These are phyloP conservation scores for Acrobasis repandana DNA, from an alignment of 2,888 invertebrate species.

Conservation along the genomic window DNA sequence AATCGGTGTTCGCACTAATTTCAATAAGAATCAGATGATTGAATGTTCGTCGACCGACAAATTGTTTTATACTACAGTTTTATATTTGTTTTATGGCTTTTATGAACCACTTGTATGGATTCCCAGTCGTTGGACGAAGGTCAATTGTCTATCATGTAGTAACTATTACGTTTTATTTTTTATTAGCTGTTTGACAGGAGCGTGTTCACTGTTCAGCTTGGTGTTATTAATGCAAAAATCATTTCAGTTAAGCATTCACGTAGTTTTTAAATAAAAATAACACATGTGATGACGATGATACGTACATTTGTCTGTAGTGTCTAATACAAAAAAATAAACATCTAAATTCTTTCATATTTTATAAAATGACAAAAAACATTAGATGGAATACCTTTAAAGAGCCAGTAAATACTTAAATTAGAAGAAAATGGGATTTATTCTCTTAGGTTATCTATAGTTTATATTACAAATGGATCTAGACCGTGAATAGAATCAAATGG, in stretches of 20 bases:
- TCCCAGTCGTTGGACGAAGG: background rate
- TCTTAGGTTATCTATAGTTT: background rate
- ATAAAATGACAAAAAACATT: too few relatives aligned
- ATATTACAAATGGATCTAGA: background rate
- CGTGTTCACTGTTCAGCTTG: background rate
- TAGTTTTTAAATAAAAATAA: too few relatives aligned
- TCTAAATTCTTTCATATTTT: too few relatives aligned
- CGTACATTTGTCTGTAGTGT: too few relatives aligned
- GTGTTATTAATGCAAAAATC: too few relatives aligned
- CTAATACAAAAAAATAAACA: too few relatives aligned
- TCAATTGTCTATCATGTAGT: background rate
- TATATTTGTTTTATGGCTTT: slow-evolving; percentile 3
- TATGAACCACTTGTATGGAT: background rate
- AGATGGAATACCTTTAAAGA: too few relatives aligned
- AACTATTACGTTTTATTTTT: background rate
- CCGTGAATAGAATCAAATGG: background rate
- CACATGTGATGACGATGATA: too few relatives aligned
- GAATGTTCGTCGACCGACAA: background rate
- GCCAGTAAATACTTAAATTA: too few relatives aligned
- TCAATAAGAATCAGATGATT: background rate
- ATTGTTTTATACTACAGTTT: background rate
- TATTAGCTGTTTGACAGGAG: background rate
- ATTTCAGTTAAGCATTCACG: too few relatives aligned
- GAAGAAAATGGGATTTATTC: too few relatives aligned
- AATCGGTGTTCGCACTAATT: background rate